Conservation (phyloP, 1,140 invertebrate species). For the Leptoteleia sp. region DNA sequence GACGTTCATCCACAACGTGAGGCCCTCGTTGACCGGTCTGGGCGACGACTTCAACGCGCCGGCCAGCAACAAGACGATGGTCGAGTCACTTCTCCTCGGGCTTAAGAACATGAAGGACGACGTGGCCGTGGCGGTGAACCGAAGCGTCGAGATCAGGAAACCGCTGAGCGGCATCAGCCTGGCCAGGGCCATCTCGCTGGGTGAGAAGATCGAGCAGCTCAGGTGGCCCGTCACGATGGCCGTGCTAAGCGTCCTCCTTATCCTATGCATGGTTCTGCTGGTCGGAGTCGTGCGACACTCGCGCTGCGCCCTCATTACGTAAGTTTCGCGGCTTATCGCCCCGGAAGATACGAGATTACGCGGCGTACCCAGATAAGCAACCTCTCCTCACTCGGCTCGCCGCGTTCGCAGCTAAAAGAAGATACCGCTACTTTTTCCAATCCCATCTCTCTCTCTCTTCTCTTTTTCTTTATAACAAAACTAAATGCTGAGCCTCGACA, state of each 20-base stretch:
- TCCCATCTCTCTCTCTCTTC: too few species aligned
- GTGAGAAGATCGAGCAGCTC: constrained; percentile 83
- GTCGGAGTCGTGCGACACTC: constrained; percentile 92
- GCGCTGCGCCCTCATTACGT: constrained; percentile 91
- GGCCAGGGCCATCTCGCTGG: constrained; percentile 78
- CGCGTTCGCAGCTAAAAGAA: too few species aligned
- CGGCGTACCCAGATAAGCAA: constrained; percentile 14
- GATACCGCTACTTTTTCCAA: too few species aligned
- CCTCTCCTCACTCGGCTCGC: not conserved
- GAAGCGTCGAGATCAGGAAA: constrained; percentile 87
- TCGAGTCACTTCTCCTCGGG: constrained; percentile 84
- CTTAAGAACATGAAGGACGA: constrained; percentile 86
- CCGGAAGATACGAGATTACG: constrained; percentile 13
- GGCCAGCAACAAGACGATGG: constrained; percentile 87
- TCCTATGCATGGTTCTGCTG: constrained; percentile 90
- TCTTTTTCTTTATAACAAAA: too few species aligned
- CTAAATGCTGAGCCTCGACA: too few species aligned
- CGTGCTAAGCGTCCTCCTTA: constrained; percentile 87
- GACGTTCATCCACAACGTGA: constrained; percentile 85
- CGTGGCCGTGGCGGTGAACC: constrained; percentile 85
- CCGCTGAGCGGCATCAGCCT: constrained; percentile 86
- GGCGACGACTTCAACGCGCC: constrained; percentile 88
- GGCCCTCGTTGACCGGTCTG: constrained; percentile 85
- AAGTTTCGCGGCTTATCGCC: constrained; percentile 73
- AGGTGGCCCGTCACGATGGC: constrained; percentile 91